Percentiles rank a stretch among this genome's conserved stretches.
phyloP scores from a whole-genome alignment of 2,797 vertebrate species.

The Xyrichtys novacula region DNA sequence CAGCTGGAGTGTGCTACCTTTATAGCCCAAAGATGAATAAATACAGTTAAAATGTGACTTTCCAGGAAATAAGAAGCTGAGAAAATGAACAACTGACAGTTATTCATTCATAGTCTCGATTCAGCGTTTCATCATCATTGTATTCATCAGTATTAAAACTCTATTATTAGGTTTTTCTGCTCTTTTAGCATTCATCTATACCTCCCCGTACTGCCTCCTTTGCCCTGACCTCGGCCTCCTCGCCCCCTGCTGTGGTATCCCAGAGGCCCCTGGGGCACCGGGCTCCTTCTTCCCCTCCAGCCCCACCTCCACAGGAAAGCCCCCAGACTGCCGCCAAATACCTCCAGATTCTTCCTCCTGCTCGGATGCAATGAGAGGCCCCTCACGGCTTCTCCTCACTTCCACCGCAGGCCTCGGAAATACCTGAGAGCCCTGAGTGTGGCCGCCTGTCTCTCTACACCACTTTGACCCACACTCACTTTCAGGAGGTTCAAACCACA shows the following conservation, averaged over 20 bases:
- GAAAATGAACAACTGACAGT: too few relatives aligned
- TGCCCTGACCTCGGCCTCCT: slow-evolving; percentile 55
- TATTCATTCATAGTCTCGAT: too few relatives aligned
- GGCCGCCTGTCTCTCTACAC: background rate
- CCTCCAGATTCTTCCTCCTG: slow-evolving; percentile 45
- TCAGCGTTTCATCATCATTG: too few relatives aligned
- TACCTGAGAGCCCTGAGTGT: slow-evolving; percentile 52
- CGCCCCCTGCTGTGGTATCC: slow-evolving; percentile 64
- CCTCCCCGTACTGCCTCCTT: slow-evolving; percentile 19
- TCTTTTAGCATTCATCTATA: slow-evolving; percentile 7
- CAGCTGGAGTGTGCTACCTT: too few relatives aligned
- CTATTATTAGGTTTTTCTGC: background rate
- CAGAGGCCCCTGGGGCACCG: slow-evolving; percentile 60
- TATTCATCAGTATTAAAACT: background rate
- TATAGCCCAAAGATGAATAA: too few relatives aligned
- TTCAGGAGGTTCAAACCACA: slow-evolving; percentile 6
- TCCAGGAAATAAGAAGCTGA: too few relatives aligned
- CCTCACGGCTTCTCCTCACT: slow-evolving; percentile 36
- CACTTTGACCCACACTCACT: background rate
- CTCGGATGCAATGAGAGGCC: slow-evolving; percentile 47
- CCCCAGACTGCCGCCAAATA: slow-evolving; percentile 67
- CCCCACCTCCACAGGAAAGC: slow-evolving; percentile 72
- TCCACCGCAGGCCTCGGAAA: slow-evolving; percentile 64
- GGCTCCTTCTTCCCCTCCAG: slow-evolving; percentile 48
- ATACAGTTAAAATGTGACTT: too few relatives aligned